Percentiles rank a stretch among this genome's conserved stretches.
Conservation (phyloP, 2,113 vertebrate species). For the Mesembrinibis cayennensis region DNA sequence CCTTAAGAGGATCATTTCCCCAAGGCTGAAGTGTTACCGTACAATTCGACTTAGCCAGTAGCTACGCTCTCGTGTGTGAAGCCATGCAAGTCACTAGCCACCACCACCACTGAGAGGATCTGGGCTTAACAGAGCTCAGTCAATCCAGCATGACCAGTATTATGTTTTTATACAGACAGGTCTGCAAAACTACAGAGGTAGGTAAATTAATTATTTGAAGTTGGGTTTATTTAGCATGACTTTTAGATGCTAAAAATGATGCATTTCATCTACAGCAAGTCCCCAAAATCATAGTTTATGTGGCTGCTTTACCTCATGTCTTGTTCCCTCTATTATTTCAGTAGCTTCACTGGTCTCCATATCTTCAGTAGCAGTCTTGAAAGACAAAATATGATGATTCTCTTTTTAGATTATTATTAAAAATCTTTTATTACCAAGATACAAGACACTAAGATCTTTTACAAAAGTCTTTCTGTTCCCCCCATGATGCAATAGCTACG, state of each 20-base stretch:
- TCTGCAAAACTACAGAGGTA: not conserved
- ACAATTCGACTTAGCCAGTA: not conserved
- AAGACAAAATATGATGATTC: not conserved
- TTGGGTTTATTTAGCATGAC: not conserved
- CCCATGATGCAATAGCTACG: not conserved
- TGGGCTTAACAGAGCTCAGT: not conserved
- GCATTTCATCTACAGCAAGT: not conserved
- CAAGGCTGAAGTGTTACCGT: not conserved
- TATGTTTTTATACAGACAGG: not conserved
- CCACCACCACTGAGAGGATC: not conserved
- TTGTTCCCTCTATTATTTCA: conserved; percentile 76
- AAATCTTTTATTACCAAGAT: not conserved
- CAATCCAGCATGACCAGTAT: not conserved
- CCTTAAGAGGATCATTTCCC: not conserved
- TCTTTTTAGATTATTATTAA: not conserved
- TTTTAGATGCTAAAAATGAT: not conserved
- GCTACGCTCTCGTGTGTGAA: not conserved
- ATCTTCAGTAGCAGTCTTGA: conserved; percentile 77
- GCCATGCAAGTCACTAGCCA: not conserved
- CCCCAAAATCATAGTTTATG: not conserved
- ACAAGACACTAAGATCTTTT: not conserved
- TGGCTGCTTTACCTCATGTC: conserved; percentile 73
- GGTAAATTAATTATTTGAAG: not conserved
- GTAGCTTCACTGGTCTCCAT: conserved; percentile 77
- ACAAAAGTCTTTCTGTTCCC: not conserved